Conservation (phyloP, 2,113 vertebrate genomes). For the Pseudopipra pipra region DNA sequence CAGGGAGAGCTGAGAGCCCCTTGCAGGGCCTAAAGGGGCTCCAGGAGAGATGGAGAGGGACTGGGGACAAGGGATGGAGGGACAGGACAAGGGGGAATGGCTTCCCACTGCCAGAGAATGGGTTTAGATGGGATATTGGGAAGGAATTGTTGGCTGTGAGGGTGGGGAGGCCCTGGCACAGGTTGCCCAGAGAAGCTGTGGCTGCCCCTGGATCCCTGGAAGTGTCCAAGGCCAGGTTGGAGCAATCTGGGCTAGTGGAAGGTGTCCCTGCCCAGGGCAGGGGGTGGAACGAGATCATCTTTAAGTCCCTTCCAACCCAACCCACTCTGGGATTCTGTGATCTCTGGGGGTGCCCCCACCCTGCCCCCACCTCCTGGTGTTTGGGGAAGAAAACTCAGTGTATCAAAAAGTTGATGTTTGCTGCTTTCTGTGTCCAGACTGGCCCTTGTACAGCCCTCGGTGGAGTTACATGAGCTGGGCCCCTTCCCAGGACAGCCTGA, state of each 20-base stretch:
- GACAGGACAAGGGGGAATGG: background rate
- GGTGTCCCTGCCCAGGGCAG: background rate
- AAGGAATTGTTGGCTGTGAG: background rate
- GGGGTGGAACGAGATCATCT: background rate
- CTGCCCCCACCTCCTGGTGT: background rate
- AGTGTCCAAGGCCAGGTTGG: background rate
- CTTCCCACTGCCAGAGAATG: too few species aligned
- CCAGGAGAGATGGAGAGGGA: accelerated
- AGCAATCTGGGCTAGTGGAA: background rate
- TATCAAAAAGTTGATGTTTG: background rate
- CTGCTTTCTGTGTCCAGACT: background rate
- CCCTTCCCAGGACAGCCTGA: background rate
- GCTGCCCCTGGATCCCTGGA: background rate
- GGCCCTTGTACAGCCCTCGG: too few species aligned
- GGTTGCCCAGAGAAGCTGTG: background rate
- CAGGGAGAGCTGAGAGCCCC: background rate
- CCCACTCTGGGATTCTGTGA: background rate
- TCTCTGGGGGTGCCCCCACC: background rate
- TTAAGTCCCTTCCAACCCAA: background rate
- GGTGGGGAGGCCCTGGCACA: background rate
- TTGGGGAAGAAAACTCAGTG: background rate
- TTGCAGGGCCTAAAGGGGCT: background rate
- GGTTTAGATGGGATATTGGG: background rate
- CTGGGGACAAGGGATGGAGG: accelerated
- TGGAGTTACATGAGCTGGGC: background rate